Percentiles rank a stretch among this genome's conserved stretches.
Evolutionary conservation across 2,888 invertebrate species (phyloP).

Genomic region (Lithosia quadra): DNA sequence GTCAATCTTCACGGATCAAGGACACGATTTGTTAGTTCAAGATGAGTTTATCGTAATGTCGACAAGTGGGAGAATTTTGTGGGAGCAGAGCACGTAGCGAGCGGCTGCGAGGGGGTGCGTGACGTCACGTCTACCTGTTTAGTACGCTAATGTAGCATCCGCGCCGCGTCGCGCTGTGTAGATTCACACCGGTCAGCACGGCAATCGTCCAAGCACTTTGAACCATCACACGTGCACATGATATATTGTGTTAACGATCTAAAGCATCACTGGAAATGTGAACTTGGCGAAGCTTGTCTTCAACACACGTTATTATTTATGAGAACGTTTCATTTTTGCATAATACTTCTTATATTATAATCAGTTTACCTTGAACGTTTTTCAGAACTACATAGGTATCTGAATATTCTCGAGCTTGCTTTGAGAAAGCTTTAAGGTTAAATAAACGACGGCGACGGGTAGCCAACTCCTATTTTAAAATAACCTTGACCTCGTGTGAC

Average conservation of each 20-base stretch:
- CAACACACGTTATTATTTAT: conserved; percentile 35
- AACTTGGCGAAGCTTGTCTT: conserved; percentile 32
- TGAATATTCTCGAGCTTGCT: conserved; percentile 27
- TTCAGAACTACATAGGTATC: conserved; percentile 40
- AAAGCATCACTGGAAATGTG: conserved; percentile 48
- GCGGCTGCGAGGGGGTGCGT: conserved; percentile 50
- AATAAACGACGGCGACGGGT: conserved; percentile 20
- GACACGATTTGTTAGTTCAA: conserved; percentile 19
- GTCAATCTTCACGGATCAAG: conserved; percentile 13
- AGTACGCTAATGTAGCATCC: conserved; percentile 71
- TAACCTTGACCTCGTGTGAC: conserved; percentile 40
- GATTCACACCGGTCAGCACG: conserved; percentile 40
- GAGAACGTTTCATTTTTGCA: conserved; percentile 41
- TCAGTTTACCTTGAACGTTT: conserved; percentile 45
- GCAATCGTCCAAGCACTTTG: conserved; percentile 40
- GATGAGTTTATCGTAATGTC: conserved; percentile 29
- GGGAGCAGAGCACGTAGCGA: conserved; percentile 46
- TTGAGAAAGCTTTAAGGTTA: conserved; percentile 20
- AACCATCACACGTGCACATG: conserved; percentile 55
- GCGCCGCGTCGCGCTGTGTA: conserved; percentile 31
- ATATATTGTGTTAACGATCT: conserved; percentile 57
- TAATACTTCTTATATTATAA: conserved; percentile 48
- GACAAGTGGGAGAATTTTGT: conserved; percentile 20
- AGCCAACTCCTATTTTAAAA: conserved; percentile 24
- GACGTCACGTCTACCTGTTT: conserved; percentile 74